Percentiles rank a stretch among this genome's conserved stretches.
These are phyloP conservation scores for Tetrax tetrax DNA, from an alignment of 2,113 vertebrate species.

Conservation along the genomic window DNA sequence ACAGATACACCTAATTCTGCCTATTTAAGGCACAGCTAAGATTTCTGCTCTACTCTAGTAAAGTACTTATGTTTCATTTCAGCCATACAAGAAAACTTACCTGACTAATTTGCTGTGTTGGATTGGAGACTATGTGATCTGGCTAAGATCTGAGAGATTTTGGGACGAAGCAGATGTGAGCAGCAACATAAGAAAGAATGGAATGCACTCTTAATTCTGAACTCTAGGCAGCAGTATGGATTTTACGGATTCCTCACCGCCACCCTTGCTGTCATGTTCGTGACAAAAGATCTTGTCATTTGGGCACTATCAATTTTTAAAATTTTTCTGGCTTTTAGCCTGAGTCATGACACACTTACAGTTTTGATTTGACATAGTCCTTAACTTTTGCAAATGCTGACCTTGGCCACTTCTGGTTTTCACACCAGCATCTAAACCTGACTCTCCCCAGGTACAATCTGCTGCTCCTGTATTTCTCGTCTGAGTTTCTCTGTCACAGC, in stretches of 20 bases:
- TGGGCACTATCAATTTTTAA: background rate
- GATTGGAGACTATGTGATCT: background rate
- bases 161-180: background rate
- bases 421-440: background rate
- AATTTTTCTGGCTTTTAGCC: background rate
- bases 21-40: background rate
- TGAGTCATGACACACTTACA: background rate
- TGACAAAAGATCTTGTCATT: background rate
- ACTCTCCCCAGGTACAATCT: background rate
- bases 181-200: background rate
- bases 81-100: background rate
- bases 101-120: background rate
- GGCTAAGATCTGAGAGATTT: background rate
- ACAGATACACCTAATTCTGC: background rate
- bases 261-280: background rate
- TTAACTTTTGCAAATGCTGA: background rate
- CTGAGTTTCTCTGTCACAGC: background rate
- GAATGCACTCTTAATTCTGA: background rate
- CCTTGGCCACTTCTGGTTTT: background rate
- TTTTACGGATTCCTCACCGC: background rate
- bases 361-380: background rate
- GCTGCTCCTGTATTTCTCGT: background rate
- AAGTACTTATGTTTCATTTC: background rate
- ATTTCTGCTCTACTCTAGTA: no score
- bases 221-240: background rate